phyloP scores from a whole-genome alignment of 2,888 invertebrate species.

The Cephus spinipes region DNA sequence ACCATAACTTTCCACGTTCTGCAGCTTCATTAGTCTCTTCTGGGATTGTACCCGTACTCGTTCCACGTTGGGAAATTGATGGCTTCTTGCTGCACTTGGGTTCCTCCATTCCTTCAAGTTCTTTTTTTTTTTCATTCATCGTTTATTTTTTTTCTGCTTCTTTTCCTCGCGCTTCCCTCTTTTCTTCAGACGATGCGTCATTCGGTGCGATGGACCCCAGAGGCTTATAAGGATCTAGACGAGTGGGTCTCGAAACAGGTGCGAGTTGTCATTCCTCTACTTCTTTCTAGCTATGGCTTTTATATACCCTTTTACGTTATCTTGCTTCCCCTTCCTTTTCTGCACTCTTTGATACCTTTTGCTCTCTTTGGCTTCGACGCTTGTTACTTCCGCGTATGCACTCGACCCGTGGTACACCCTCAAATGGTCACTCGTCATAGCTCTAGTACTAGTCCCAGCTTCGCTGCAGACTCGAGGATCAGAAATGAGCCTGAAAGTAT shows the following conservation, averaged over 20 bases:
- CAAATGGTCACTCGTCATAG: neutral
- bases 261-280: conserved; percentile 28
- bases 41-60: neutral
- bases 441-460: neutral
- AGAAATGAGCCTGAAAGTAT: neutral
- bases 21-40: conserved; percentile 28
- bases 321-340: neutral
- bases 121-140: neutral
- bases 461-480: neutral
- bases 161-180: neutral
- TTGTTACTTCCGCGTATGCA: neutral
- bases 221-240: conserved; percentile 32
- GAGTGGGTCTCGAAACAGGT: conserved; percentile 32
- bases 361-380: neutral
- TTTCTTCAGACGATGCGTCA: conserved; percentile 30
- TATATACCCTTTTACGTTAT: conserved; percentile 10
- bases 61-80: neutral
- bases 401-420: neutral
- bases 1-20: conserved; percentile 5
- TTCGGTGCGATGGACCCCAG: conserved; percentile 26
- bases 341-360: neutral
- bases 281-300: conserved; percentile 14
- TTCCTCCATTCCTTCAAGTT: neutral
- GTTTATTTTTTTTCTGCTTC: neutral
- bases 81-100: neutral